Evolutionary conservation across 30 jellyfish, hydroid and myxozoan genomes (phyloP).

Genomic region (Aurelia coerulea): DNA sequence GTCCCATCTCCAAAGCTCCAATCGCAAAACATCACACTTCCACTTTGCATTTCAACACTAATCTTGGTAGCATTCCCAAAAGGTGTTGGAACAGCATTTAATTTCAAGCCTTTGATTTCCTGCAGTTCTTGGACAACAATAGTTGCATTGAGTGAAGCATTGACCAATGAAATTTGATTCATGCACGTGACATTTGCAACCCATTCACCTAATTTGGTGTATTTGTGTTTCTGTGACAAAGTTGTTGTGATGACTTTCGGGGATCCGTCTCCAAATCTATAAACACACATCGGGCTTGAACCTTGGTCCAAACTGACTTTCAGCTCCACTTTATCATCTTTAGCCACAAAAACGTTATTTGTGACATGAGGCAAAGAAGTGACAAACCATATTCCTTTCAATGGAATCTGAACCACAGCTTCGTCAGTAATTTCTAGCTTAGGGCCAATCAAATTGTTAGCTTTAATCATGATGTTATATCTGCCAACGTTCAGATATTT

Average conservation of each 20-base stretch:
- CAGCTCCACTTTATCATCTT: slow-evolving; percentile 49
- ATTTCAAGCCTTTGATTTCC: slow-evolving; percentile 50
- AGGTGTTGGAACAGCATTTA: slow-evolving; percentile 44
- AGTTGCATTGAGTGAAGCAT: slow-evolving; percentile 54
- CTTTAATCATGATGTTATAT: slow-evolving; percentile 60
- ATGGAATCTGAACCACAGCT: slow-evolving; percentile 81
- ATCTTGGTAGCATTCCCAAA: slow-evolving; percentile 62
- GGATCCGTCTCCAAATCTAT: slow-evolving; percentile 62
- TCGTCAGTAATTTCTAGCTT: slow-evolving; percentile 14
- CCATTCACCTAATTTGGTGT: slow-evolving; percentile 53
- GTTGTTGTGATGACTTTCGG: neutral
- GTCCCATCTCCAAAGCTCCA: slow-evolving; percentile 92
- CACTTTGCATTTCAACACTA: slow-evolving; percentile 66
- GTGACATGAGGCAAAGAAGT: slow-evolving; percentile 60
- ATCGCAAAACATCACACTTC: slow-evolving; percentile 76
- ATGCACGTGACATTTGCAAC: slow-evolving; percentile 76
- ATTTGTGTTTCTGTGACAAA: slow-evolving; percentile 55
- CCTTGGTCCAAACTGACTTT: slow-evolving; percentile 62
- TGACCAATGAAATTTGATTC: slow-evolving; percentile 66
- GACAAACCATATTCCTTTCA: slow-evolving; percentile 22
- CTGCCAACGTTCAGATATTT: slow-evolving; percentile 52
- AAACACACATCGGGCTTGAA: slow-evolving; percentile 63
- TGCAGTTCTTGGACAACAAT: slow-evolving; percentile 73
- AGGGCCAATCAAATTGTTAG: slow-evolving; percentile 64
- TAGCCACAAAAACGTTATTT: slow-evolving; percentile 52